phyloP scores from a whole-genome alignment of 2,797 vertebrate species.

The Chelonia mydas region DNA sequence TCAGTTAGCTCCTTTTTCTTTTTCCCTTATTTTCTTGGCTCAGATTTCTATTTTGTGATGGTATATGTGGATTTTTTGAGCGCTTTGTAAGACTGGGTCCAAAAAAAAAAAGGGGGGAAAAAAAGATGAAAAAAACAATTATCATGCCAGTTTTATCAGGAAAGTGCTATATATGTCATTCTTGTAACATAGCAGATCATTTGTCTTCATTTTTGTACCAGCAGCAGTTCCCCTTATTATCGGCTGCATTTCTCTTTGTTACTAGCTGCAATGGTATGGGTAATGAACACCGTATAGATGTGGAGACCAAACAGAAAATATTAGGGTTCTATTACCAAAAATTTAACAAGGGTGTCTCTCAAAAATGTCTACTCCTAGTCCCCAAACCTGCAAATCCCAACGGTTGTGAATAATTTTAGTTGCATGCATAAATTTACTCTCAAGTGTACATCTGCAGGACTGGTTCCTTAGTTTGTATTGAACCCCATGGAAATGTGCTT shows the following conservation, averaged over 20 bases:
- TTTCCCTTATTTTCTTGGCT: conserved; percentile 55
- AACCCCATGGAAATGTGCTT: neutral
- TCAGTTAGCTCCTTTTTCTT: conserved; percentile 16
- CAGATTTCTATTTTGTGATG: conserved; percentile 48
- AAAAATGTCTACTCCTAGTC: neutral
- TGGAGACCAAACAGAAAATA: neutral
- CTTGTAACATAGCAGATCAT: neutral
- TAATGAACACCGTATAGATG: neutral
- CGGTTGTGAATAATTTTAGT: neutral
- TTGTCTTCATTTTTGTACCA: conserved; percentile 56
- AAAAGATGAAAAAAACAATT: conserved; percentile 27
- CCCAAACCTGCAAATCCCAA: neutral
- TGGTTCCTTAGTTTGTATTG: neutral
- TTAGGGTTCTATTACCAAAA: neutral
- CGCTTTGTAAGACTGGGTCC: neutral
- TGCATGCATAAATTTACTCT: neutral
- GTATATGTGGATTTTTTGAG: conserved; percentile 38
- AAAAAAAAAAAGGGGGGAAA: neutral
- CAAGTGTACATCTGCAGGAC: neutral
- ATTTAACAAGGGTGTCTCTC: neutral
- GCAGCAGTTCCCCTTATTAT: conserved; percentile 14
- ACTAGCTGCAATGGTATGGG: neutral
- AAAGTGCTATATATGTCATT: conserved; percentile 8
- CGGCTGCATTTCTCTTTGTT: conserved; percentile 32
- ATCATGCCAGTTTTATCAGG: neutral